A percentile compares a stretch with the other conserved stretches of the same genome.
Evolutionary conservation across 2,888 invertebrate genomes (phyloP).

Genomic region (Volucella zonaria): DNA sequence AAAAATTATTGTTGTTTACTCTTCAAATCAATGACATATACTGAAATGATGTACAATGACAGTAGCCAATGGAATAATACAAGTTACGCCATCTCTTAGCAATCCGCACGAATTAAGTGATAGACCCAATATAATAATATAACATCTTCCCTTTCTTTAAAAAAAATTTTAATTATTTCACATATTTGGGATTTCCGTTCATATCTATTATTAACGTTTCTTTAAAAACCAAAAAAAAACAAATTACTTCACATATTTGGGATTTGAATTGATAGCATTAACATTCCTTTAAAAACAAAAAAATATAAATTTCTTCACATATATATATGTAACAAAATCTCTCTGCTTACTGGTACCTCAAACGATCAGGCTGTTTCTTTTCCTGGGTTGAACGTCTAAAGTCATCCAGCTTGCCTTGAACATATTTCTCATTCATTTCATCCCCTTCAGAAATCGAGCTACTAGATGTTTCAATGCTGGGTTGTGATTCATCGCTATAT

Average conservation of each 20-base stretch:
- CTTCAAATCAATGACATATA: too few relatives aligned
- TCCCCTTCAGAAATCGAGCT: slow-evolving; percentile 9
- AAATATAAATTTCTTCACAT: too few relatives aligned
- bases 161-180: slow-evolving; percentile 1
- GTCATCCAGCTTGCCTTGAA: not conserved
- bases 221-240: too few relatives aligned
- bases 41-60: too few relatives aligned
- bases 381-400: slow-evolving; percentile 24
- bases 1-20: too few relatives aligned
- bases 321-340: not conserved
- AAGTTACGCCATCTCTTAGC: too few relatives aligned
- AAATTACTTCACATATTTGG: too few relatives aligned
- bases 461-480: slow-evolving; percentile 6
- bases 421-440: not conserved
- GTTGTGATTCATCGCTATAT: slow-evolving; percentile 29
- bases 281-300: too few relatives aligned
- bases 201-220: too few relatives aligned
- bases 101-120: too few relatives aligned
- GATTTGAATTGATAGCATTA: too few relatives aligned
- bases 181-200: not conserved
- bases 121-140: slow-evolving; percentile 14
- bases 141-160: slow-evolving; percentile 26
- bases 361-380: slow-evolving; percentile 26
- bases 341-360: slow-evolving; percentile 4
- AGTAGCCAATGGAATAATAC: too few relatives aligned